Base-by-base conservation (phyloP, 2,888 invertebrate species). In the Ellobium chinense region DNA sequence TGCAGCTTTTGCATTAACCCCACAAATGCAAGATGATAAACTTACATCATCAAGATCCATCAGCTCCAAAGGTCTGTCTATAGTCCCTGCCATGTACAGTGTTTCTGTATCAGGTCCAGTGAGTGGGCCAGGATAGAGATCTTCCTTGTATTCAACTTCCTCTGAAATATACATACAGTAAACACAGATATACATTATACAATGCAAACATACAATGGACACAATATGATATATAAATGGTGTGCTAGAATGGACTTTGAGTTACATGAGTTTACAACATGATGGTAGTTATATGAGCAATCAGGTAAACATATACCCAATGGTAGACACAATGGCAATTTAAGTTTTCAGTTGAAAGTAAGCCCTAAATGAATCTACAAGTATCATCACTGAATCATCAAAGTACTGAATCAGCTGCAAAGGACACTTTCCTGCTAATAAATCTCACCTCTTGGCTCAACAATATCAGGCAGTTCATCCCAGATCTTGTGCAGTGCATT, bases 141-240 rank as follows among this genome's bases (percentile, higher is more conserved):
- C 91, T 72, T 91, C 90, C 81, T 85, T 89, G 81, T 91, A 91
- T 63, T 89, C 90, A 63, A 88, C 88, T 76, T 89, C 88, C 62
- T 87, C 90, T 90, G 84, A 29, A 81, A 81, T 24, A 37, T 7
- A n/a, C 54, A 73, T n/a, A n/a, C n/a, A n/a, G n/a, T n/a, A n/a
- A n/a, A n/a, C n/a, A n/a, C n/a, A n/a, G n/a, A n/a, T n/a, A n/a
- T n/a, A 36, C 31, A 31, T 24, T n/a, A 60, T 60, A 46, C 27
- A 39, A 18, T 56, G n/a, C 29, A 24, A 9, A 60, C 18, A 29
- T 31, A 74, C n/a, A 31, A 70, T 60, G 60, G 56, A 54, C 56
- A 21, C 9, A 62, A 31, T 18, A n/a, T 56, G n/a, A 68, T 88
- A 87, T 83, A 87, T 86, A 75, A 85, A 83, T 29, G 84, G 85